Conservation (phyloP, 1,140 invertebrate genomes). For the Drosophila arizonae region DNA sequence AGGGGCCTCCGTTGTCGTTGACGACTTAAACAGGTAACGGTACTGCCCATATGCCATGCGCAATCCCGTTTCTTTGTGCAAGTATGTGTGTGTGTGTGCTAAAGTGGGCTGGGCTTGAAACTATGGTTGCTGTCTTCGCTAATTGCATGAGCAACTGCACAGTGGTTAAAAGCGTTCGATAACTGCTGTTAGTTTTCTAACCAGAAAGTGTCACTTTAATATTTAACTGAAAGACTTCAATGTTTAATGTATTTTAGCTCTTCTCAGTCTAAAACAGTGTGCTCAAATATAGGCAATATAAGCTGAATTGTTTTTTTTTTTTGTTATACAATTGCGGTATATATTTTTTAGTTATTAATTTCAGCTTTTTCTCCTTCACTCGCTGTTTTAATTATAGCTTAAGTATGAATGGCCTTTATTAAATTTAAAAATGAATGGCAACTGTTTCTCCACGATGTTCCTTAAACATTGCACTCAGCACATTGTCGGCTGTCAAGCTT, state of each 20-base stretch:
- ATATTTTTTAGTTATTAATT: no score
- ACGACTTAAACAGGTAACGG: slow-evolving; percentile 75
- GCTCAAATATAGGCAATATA: no score
- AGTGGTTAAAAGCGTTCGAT: slow-evolving; percentile 24
- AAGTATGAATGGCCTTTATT: no score
- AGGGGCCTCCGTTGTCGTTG: slow-evolving; percentile 51
- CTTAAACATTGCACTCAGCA: neutral
- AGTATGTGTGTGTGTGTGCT: slow-evolving; percentile 29
- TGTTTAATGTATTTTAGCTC: no score
- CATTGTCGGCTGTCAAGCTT: slow-evolving; percentile 19
- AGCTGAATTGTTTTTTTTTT: no score
- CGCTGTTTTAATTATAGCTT: no score
- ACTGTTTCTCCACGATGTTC: neutral
- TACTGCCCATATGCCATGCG: slow-evolving; percentile 65
- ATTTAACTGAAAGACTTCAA: no score
- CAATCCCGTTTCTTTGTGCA: slow-evolving; percentile 44
- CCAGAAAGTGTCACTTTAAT: no score
- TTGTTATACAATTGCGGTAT: no score
- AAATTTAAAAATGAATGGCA: no score
- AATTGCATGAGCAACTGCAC: slow-evolving; percentile 52
- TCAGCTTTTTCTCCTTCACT: no score
- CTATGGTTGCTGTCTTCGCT: slow-evolving; percentile 61
- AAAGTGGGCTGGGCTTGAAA: slow-evolving; percentile 75
- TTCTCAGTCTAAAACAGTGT: no score
- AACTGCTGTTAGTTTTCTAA: neutral